Percentiles rank a stretch among this genome's conserved stretches.
phyloP scores from a whole-genome alignment of 2,797 vertebrate genomes.

The Tangara arthus region DNA sequence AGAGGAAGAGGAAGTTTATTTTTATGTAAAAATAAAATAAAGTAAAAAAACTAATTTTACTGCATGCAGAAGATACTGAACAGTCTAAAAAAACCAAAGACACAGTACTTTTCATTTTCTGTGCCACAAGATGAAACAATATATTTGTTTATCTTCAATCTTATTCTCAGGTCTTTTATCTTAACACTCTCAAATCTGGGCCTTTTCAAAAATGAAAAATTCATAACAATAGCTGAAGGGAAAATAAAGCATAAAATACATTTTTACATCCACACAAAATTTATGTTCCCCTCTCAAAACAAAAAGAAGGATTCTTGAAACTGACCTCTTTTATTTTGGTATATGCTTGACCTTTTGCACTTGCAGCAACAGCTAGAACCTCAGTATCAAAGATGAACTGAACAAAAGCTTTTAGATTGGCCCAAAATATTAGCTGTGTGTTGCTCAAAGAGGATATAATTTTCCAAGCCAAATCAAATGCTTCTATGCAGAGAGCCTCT shows the following conservation, averaged over 20 bases:
- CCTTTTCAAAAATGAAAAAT: background rate
- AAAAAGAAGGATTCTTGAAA: background rate
- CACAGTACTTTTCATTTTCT: background rate
- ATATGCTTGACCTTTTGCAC: conserved; percentile 72
- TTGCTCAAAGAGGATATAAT: conserved; percentile 83
- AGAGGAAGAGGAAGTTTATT: background rate
- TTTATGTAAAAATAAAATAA: background rate
- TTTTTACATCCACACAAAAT: background rate
- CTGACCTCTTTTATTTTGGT: conserved; percentile 85
- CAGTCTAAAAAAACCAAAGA: background rate
- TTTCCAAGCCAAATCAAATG: conserved; percentile 86
- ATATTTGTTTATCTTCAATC: background rate
- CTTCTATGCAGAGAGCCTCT: conserved; percentile 83
- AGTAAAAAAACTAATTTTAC: background rate
- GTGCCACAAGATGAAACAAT: background rate
- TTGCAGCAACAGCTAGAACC: conserved; percentile 77
- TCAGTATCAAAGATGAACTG: conserved; percentile 81
- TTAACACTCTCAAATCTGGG: background rate
- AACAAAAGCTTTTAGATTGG: conserved; percentile 86
- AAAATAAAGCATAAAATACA: background rate
- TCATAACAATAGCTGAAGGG: background rate
- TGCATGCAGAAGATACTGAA: background rate
- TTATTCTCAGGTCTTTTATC: background rate
- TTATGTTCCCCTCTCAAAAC: background rate
- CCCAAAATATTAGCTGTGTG: conserved; percentile 93